Evolutionary conservation across 1,140 invertebrate species (phyloP).

Genomic region (Trinorchestia longiramus): DNA sequence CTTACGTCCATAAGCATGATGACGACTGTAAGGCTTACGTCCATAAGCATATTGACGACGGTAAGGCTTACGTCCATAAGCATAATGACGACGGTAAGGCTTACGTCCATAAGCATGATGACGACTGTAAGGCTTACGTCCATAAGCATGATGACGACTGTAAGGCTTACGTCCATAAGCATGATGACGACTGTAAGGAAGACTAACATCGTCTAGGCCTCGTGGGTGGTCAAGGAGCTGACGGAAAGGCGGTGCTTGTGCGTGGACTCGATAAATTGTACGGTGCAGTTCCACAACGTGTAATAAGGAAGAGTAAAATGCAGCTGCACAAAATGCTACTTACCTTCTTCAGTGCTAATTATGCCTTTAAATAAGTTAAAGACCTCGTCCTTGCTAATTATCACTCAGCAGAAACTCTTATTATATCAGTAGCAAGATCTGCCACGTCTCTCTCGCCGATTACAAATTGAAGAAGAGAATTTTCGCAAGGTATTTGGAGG

Average conservation of each 20-base stretch:
- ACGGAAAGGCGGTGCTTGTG: neutral
- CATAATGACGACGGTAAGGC: neutral
- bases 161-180: neutral
- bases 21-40: neutral
- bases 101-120: neutral
- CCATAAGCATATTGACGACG: neutral
- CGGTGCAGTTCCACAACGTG: constrained; percentile 41
- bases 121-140: neutral
- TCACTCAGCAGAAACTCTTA: neutral
- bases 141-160: neutral
- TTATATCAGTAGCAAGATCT: neutral
- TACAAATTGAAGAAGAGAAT: neutral
- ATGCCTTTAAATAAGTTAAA: constrained; percentile 33
- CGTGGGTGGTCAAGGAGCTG: neutral
- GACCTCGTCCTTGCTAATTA: neutral
- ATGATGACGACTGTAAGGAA: neutral
- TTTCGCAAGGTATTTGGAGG: neutral
- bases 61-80: neutral
- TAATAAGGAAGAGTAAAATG: neutral
- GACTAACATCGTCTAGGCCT: neutral
- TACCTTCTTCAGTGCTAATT: constrained; percentile 26
- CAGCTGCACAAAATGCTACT: constrained; percentile 32
- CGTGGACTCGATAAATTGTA: neutral
- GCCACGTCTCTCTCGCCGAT: neutral
- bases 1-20: neutral